Evolutionary conservation across 2,888 invertebrate species (phyloP).

Genomic region (Xestia xanthographa): DNA sequence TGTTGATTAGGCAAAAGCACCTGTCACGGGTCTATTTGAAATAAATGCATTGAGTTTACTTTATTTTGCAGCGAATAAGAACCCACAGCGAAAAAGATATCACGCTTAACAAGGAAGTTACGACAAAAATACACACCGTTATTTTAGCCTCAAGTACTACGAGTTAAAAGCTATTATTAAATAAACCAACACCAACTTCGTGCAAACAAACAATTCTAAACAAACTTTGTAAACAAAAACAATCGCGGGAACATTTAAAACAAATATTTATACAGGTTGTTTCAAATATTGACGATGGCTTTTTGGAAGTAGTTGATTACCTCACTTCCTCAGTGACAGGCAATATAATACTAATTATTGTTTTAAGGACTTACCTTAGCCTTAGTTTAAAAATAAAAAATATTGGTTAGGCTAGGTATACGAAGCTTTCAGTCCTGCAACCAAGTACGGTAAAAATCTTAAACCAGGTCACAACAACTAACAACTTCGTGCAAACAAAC

Average conservation of each 20-base stretch:
- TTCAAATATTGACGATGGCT: constrained; percentile 21
- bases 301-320: not conserved
- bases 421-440: not conserved
- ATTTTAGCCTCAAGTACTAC: constrained; percentile 21
- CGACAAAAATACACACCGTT: not conserved
- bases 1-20: too few species aligned
- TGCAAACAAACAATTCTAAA: constrained; percentile 53
- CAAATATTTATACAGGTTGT: constrained; percentile 53
- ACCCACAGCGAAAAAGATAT: not conserved
- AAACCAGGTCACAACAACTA: not conserved
- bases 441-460: not conserved
- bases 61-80: not conserved
- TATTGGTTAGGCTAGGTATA: not conserved
- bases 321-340: not conserved
- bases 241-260: constrained; percentile 55
- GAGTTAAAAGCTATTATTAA: constrained; percentile 51
- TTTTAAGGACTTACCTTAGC: not conserved
- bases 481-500: constrained; percentile 49
- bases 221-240: constrained; percentile 61
- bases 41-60: not conserved
- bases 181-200: constrained; percentile 53
- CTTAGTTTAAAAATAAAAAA: too few species aligned
- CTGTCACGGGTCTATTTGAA: too few species aligned
- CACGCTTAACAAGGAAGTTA: not conserved
- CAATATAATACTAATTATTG: not conserved